Evolutionary conservation across 2,113 vertebrate species (phyloP).

Genomic region (Hucho hucho): DNA sequence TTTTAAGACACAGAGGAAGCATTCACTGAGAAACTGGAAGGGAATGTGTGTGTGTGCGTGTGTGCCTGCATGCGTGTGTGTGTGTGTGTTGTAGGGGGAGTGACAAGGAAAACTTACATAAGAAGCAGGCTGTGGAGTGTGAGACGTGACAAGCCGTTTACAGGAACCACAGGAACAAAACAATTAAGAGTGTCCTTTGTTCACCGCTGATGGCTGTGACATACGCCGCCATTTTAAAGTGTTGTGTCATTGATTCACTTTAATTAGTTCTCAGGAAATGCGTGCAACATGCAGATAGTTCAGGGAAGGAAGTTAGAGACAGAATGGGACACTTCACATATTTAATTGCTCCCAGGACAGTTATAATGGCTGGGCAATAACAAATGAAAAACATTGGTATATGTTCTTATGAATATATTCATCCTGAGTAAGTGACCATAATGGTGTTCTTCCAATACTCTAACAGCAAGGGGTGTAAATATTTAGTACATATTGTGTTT

Average conservation of each 20-base stretch:
- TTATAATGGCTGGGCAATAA: conserved; percentile 63
- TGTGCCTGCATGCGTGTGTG: background rate
- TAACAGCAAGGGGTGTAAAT: conserved; percentile 40
- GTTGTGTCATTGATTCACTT: conserved; percentile 75
- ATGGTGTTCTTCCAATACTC: conserved; percentile 59
- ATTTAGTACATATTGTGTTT: background rate
- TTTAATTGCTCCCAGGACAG: conserved; percentile 74
- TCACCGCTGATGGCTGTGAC: conserved; percentile 66
- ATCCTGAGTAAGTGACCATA: conserved; percentile 61
- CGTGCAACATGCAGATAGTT: conserved; percentile 66
- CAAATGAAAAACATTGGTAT: conserved; percentile 47
- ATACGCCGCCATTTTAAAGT: conserved; percentile 70
- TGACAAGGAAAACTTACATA: conserved; percentile 43
- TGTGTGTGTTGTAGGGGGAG: conserved; percentile 9
- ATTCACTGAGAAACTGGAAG: conserved; percentile 35
- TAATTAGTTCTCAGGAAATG: conserved; percentile 74
- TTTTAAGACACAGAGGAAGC: conserved; percentile 58
- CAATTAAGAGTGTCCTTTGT: conserved; percentile 77
- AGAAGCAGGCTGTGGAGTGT: conserved; percentile 47
- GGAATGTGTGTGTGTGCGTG: conserved; percentile 9
- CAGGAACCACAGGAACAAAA: conserved; percentile 69
- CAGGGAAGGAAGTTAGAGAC: conserved; percentile 57
- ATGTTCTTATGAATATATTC: conserved; percentile 66
- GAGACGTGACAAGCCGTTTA: conserved; percentile 67
- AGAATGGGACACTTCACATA: conserved; percentile 69